These are phyloP conservation scores for Drosophila mayaguana DNA, from an alignment of 2,888 invertebrate species.

Conservation along the genomic window DNA sequence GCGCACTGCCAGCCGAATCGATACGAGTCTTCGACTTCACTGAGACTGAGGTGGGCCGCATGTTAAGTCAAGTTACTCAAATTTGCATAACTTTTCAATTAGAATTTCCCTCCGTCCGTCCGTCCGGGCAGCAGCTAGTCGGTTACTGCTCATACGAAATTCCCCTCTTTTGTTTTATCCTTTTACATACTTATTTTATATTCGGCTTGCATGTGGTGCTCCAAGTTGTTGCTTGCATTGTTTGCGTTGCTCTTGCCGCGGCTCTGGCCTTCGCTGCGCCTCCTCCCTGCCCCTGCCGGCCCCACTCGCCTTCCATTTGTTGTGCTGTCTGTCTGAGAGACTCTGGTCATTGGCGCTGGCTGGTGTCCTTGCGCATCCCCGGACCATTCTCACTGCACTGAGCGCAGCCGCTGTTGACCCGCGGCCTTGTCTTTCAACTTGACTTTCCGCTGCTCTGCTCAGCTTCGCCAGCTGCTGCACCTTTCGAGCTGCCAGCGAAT, in stretches of 20 bases:
- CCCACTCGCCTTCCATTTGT: not conserved
- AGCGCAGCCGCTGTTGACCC: constrained; percentile 61
- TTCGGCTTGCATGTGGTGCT: constrained; percentile 27
- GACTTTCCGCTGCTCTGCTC: constrained; percentile 57
- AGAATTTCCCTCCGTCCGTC: too few relatives aligned
- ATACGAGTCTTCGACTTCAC: too few relatives aligned
- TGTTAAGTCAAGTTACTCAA: too few relatives aligned
- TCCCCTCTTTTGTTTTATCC: not conserved
- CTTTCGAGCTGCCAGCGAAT: constrained; percentile 32
- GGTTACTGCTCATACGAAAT: not conserved
- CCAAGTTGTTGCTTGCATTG: constrained; percentile 24
- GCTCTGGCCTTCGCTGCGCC: constrained; percentile 9
- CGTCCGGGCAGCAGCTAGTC: not conserved
- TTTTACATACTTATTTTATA: too few relatives aligned
- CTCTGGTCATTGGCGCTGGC: constrained; percentile 45
- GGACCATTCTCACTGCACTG: constrained; percentile 12
- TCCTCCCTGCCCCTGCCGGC: not conserved
- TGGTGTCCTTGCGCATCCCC: constrained; percentile 41
- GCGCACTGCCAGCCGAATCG: not conserved
- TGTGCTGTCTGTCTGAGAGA: constrained; percentile 39
- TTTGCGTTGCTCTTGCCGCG: constrained; percentile 34
- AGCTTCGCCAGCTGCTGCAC: constrained; percentile 14
- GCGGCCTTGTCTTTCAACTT: constrained; percentile 74
- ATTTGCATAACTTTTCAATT: too few relatives aligned
- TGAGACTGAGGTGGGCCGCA: too few relatives aligned